Conservation (phyloP, 2,888 invertebrate genomes). For the Cantharis rufa region DNA sequence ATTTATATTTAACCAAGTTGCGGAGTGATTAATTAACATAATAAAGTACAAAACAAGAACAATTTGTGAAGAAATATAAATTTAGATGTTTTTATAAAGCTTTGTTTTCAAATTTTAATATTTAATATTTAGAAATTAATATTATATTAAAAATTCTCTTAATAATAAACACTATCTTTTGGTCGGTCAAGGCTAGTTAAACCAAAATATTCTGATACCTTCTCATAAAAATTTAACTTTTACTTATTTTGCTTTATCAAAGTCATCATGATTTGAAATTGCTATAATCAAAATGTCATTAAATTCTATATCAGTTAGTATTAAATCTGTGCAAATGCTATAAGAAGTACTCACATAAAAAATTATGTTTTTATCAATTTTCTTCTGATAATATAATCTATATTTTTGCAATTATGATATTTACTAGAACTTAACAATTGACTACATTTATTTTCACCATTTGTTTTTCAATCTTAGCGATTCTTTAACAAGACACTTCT, state of each 20-base stretch:
- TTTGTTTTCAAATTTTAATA: too few species aligned
- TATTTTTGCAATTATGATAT: background rate
- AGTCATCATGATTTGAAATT: background rate
- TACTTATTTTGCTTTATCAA: background rate
- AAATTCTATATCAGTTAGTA: background rate
- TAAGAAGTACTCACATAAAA: background rate
- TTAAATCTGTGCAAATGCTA: background rate
- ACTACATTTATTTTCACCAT: too few species aligned
- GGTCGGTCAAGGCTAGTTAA: background rate
- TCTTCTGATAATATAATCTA: background rate
- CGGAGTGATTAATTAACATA: too few species aligned
- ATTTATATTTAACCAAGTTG: too few species aligned
- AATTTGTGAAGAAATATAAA: too few species aligned
- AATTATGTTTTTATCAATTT: background rate
- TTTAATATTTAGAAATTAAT: too few species aligned
- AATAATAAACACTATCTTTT: background rate
- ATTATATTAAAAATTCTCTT: too few species aligned
- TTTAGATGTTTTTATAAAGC: too few species aligned
- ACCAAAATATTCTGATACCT: background rate
- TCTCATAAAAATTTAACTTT: background rate
- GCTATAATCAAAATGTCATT: background rate
- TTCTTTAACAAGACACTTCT: too few species aligned
- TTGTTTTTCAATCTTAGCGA: too few species aligned
- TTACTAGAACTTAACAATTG: too few species aligned
- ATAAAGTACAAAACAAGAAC: too few species aligned